phyloP scores from a whole-genome alignment of 2,797 vertebrate genomes.

The Lepidocolaptes lacrymiger region DNA sequence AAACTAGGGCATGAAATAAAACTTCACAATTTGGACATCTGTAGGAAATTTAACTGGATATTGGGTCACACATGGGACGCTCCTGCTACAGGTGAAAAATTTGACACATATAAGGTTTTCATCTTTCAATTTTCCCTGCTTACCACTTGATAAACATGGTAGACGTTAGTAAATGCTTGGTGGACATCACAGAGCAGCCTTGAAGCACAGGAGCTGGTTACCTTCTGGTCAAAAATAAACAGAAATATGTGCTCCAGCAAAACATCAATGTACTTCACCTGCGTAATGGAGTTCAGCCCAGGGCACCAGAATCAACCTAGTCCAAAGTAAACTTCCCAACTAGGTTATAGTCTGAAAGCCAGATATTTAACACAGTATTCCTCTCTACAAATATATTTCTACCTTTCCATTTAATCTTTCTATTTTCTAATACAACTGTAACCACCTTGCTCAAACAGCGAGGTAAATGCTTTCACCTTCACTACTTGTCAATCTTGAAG shows the following conservation, averaged over 20 bases:
- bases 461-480: constrained; percentile 35
- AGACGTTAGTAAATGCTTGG: neutral
- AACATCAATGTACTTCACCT: neutral
- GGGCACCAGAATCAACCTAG: neutral
- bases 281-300: neutral
- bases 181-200: neutral
- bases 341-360: neutral
- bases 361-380: neutral
- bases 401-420: neutral
- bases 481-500: neutral
- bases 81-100: neutral
- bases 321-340: neutral
- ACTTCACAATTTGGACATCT: neutral
- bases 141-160: neutral
- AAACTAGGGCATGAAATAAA: neutral
- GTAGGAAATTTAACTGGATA: neutral
- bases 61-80: neutral
- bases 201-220: neutral
- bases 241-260: neutral
- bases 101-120: neutral
- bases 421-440: neutral
- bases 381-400: neutral
- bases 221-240: neutral
- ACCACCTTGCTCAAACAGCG: neutral
- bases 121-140: neutral